phyloP scores from a whole-genome alignment of 2,888 invertebrate genomes.

The Chromoteleia sp. region DNA sequence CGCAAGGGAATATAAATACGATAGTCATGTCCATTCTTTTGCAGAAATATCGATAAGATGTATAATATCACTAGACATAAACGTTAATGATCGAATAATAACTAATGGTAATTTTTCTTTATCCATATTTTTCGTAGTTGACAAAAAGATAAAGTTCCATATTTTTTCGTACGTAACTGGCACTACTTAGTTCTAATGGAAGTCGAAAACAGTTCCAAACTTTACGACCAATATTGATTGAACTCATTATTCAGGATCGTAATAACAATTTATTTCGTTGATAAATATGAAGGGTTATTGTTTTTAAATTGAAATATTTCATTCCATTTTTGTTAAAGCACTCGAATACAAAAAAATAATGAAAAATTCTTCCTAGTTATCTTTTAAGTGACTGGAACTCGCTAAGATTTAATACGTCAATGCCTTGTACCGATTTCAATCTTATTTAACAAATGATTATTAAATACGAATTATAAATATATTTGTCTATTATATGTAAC shows the following conservation, averaged over 20 bases:
- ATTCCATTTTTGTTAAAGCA: no score
- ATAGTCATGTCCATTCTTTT: constrained; percentile 50
- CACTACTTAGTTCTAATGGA: constrained; percentile 21
- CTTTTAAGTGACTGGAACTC: no score
- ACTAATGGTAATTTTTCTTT: neutral
- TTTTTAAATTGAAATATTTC: no score
- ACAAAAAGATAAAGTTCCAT: constrained; percentile 1
- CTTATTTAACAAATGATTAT: no score
- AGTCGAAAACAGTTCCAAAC: constrained; percentile 34
- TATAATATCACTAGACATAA: constrained; percentile 4
- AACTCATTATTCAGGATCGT: constrained; percentile 15
- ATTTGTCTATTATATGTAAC: neutral
- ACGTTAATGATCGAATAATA: constrained; percentile 7
- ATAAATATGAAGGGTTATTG: no score
- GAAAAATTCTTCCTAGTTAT: no score
- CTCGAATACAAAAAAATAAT: no score
- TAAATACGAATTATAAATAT: no score
- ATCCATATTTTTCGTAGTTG: neutral
- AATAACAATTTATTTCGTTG: no score
- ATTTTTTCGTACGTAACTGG: constrained; percentile 11
- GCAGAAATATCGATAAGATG: constrained; percentile 30
- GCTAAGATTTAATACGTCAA: no score
- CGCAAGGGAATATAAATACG: constrained; percentile 45
- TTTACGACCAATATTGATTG: constrained; percentile 24
- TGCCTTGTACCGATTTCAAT: no score